Base-by-base conservation (phyloP, 2,888 invertebrate genomes). In the Callyntrura guangdongensis region DNA sequence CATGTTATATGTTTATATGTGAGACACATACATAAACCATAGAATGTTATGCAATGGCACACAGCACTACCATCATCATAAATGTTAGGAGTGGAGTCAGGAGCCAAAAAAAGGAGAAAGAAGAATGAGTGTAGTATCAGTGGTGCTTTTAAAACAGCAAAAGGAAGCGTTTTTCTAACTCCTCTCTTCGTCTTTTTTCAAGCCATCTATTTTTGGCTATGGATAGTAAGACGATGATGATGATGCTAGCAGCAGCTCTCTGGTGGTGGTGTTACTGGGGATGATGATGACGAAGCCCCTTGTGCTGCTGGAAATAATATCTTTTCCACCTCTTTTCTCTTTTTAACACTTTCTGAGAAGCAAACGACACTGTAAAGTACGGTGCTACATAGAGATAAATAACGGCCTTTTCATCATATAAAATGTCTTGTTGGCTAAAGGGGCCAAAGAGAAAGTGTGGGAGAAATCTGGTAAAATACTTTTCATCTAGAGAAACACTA, bases 51-150 rank as follows among this genome's bases (percentile, higher is more conserved):
- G 74, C 49, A 74, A 74, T 74, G 14, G 36, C 36, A 36, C 6
- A 36, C 36, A 36, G 36, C 36, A 36, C 36, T 45, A 69, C 45
- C 69, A 69, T 27, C 74, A 74, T 74, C 74, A 49, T 20, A 47
- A 74, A 49, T 45, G 69, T 69, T n/a, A 69, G 45, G n/a, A 36
- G 36, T 47, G 83, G 82, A 88, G 61, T 79, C 91, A 59, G 64
- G 88, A 91, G 91, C 83, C 77, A 88, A 84, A 84, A 89, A 89
- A 89, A 86, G 47, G 49, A 77, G 61, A 81, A 82, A 56, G 36
- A 64, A 59, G 77, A 20, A 49, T 72, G 67, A 59, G 45, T 45
- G 45, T 69, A 69, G 22, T n/a, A 53, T 49, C 53, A 77, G 53
- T 49, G 22, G 53, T 49, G 22, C 49, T 53, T 49, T 20, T 49